Evolutionary conservation across 2,113 vertebrate genomes (phyloP).

Genomic region (Actinemys pallida): DNA sequence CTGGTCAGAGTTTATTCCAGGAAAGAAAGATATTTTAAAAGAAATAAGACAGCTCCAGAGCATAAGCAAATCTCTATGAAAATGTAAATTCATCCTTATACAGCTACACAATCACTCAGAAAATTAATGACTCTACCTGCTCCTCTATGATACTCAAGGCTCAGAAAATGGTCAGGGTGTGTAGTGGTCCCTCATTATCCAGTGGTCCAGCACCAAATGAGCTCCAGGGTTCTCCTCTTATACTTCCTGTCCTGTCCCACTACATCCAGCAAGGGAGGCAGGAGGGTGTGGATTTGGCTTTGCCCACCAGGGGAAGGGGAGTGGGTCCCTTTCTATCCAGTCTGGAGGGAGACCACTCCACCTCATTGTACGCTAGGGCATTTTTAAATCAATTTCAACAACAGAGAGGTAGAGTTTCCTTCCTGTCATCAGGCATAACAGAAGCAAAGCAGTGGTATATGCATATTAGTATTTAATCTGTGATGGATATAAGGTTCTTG

Average conservation of each 20-base stretch:
- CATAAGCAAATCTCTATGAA: too few species aligned
- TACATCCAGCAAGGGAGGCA: too few species aligned
- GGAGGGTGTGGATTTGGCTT: too few species aligned
- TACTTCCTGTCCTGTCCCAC: too few species aligned
- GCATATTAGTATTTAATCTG: background rate
- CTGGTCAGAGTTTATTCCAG: background rate
- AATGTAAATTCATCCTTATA: background rate
- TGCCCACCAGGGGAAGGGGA: too few species aligned
- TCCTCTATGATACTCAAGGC: too few species aligned
- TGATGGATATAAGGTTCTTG: background rate
- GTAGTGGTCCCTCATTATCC: too few species aligned
- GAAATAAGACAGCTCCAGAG: background rate
- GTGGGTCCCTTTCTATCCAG: too few species aligned
- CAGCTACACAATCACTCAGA: background rate
- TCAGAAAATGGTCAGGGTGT: too few species aligned
- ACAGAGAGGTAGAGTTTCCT: background rate
- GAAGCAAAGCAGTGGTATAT: background rate
- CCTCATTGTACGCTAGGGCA: background rate
- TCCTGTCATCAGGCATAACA: background rate
- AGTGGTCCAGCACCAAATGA: too few species aligned
- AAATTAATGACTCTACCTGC: background rate
- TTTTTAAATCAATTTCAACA: background rate
- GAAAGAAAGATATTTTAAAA: background rate
- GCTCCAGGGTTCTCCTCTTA: too few species aligned
- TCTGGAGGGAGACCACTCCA: too few species aligned